Conservation (phyloP, 1,140 invertebrate genomes). For the Hylaeus volcanicus region DNA sequence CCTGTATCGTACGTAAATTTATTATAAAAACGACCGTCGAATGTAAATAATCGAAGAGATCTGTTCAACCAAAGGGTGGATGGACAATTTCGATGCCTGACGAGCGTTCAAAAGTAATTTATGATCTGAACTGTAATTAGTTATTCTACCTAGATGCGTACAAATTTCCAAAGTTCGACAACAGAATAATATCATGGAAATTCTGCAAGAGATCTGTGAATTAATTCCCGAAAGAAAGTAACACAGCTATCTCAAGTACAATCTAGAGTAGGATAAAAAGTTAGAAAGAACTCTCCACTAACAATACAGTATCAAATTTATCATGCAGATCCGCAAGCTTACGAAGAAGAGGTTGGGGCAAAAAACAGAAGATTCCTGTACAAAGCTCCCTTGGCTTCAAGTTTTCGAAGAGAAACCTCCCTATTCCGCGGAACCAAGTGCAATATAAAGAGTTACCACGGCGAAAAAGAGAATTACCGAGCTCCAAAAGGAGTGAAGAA, state of each 20-base stretch:
- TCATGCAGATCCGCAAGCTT: not conserved
- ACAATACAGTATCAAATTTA: not conserved
- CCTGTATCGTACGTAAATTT: constrained; percentile 37
- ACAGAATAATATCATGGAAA: no score
- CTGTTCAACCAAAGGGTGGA: no score
- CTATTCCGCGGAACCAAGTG: not conserved
- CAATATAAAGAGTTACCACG: not conserved
- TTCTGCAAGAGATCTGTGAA: no score
- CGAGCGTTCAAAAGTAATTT: no score
- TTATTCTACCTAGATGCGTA: no score
- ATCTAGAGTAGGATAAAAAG: no score
- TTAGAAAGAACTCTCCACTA: not conserved
- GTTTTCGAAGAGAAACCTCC: not conserved
- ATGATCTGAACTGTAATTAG: no score
- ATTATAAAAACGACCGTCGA: constrained; percentile 23
- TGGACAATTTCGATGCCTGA: no score
- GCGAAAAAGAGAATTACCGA: not conserved
- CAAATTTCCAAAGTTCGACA: no score
- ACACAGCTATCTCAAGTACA: no score
- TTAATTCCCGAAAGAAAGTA: no score
- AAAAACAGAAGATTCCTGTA: not conserved
- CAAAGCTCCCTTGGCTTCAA: not conserved
- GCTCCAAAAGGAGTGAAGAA: not conserved
- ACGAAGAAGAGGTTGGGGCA: not conserved
- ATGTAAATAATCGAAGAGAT: no score